A percentile compares a stretch with the other conserved stretches of the same genome.
phyloP scores from a whole-genome alignment of 2,797 vertebrate genomes.

The Glyptemys insculpta region DNA sequence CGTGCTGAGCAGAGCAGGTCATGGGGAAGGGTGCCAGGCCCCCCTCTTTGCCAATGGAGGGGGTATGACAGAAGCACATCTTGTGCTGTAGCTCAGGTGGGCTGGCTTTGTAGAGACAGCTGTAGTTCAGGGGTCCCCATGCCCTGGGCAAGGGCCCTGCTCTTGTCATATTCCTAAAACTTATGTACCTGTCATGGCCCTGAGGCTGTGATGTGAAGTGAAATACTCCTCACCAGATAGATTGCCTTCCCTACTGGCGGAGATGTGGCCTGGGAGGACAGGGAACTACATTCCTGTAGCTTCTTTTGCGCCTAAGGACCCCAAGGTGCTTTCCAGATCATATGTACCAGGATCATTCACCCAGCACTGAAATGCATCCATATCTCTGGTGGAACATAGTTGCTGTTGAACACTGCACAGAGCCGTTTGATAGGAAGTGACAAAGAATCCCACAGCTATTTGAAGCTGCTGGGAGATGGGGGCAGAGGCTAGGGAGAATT shows the following conservation, averaged over 20 bases:
- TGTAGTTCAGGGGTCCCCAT: neutral
- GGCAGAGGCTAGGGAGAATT: neutral
- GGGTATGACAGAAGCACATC: neutral
- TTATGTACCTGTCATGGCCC: neutral
- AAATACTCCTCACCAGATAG: neutral
- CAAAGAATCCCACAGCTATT: fast-evolving
- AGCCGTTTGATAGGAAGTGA: neutral
- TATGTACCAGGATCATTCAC: neutral
- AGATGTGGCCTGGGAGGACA: neutral
- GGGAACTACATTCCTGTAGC: neutral
- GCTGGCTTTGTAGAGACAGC: slow-evolving; percentile 13
- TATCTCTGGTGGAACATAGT: neutral
- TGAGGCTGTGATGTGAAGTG: neutral
- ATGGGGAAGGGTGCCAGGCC: neutral
- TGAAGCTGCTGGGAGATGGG: neutral
- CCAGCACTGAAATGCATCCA: neutral
- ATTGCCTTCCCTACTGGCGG: neutral
- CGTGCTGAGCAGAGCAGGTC: neutral
- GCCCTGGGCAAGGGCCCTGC: neutral
- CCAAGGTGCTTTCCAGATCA: neutral
- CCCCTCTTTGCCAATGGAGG: slow-evolving; percentile 27
- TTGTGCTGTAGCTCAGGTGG: slow-evolving; percentile 10
- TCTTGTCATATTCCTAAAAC: neutral
- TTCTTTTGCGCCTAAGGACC: neutral
- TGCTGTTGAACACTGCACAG: neutral